Percentiles rank a stretch among this genome's conserved stretches.
Conservation (phyloP, 2,797 vertebrate species). For the Clarias platycephalus region DNA sequence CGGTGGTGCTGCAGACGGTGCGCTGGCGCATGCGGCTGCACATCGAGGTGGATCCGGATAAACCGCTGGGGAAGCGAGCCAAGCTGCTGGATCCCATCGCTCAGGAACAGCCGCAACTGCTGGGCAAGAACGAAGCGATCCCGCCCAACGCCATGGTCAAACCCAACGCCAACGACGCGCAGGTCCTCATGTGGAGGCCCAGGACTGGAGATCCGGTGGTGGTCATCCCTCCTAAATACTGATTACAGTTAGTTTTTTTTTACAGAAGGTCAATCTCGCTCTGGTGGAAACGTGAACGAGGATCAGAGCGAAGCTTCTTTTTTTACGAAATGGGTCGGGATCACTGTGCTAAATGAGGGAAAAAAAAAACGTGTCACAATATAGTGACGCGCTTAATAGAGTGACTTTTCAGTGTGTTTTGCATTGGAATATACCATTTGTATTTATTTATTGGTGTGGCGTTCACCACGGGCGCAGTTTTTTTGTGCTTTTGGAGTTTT, state of each 20-base stretch:
- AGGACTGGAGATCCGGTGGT: slow-evolving; percentile 83
- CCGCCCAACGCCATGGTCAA: slow-evolving; percentile 91
- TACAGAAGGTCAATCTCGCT: neutral
- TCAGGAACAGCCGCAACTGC: slow-evolving; percentile 91
- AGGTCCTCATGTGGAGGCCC: slow-evolving; percentile 99
- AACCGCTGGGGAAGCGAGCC: slow-evolving; percentile 86
- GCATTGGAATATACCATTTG: slow-evolving; percentile 54
- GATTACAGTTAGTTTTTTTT: slow-evolving; percentile 37
- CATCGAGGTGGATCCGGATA: slow-evolving; percentile 86
- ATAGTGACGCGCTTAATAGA: too few relatives aligned
- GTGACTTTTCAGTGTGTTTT: slow-evolving; percentile 49
- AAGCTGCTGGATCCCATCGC: slow-evolving; percentile 81
- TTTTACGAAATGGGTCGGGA: slow-evolving; percentile 83
- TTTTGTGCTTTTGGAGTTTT: slow-evolving; percentile 41
- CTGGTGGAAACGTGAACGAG: slow-evolving; percentile 46
- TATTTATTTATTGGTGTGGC: slow-evolving; percentile 65
- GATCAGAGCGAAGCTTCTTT: slow-evolving; percentile 83
- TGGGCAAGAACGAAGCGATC: slow-evolving; percentile 90
- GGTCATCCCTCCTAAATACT: slow-evolving; percentile 94
- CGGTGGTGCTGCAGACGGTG: slow-evolving; percentile 89
- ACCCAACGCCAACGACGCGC: slow-evolving; percentile 98
- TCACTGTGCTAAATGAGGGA: slow-evolving; percentile 85
- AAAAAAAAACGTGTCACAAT: slow-evolving; percentile 44
- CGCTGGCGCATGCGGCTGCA: slow-evolving; percentile 93
- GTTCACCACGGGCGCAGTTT: slow-evolving; percentile 10